Conservation (phyloP, 1,140 invertebrate genomes). For the Drosophila burlai region DNA sequence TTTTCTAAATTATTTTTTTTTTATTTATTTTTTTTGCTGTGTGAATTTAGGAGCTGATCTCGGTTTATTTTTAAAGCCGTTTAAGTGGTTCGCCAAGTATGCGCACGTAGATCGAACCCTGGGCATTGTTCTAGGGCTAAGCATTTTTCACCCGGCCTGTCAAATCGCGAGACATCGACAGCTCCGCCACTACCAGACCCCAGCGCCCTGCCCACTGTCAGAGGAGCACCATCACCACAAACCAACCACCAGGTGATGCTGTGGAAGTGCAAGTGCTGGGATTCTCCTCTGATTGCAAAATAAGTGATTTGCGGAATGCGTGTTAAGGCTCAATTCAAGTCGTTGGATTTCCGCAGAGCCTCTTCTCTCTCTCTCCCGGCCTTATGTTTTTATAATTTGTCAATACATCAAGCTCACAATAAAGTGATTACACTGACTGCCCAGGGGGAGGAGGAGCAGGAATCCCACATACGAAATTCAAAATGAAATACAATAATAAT, state of each 20-base stretch:
- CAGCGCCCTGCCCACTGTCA: slow-evolving; percentile 32
- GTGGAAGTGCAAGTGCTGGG: slow-evolving; percentile 22
- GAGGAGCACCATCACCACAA: slow-evolving; percentile 6
- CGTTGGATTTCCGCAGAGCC: slow-evolving; percentile 7
- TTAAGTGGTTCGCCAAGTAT: slow-evolving; percentile 68
- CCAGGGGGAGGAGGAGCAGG: background rate
- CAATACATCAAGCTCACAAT: slow-evolving; percentile 79
- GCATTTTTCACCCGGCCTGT: slow-evolving; percentile 71
- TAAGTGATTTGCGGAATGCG: slow-evolving; percentile 72
- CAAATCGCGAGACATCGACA: slow-evolving; percentile 63
- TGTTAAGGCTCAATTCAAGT: slow-evolving; percentile 59
- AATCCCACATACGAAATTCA: slow-evolving; percentile 43
- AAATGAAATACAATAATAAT: slow-evolving; percentile 79
- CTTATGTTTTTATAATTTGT: slow-evolving; percentile 79
- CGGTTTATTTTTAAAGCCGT: slow-evolving; percentile 76
- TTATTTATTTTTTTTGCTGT: background rate
- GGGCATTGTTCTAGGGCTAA: slow-evolving; percentile 63
- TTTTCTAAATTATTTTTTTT: too few species aligned
- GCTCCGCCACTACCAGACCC: slow-evolving; percentile 42
- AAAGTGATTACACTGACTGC: slow-evolving; percentile 66
- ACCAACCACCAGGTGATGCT: slow-evolving; percentile 6
- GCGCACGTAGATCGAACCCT: slow-evolving; percentile 50
- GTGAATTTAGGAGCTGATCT: background rate
- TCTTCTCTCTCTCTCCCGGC: background rate
- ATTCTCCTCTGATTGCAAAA: slow-evolving; percentile 68